phyloP scores from a whole-genome alignment of 2,888 invertebrate genomes.

The Pandemis cinnamomeana region DNA sequence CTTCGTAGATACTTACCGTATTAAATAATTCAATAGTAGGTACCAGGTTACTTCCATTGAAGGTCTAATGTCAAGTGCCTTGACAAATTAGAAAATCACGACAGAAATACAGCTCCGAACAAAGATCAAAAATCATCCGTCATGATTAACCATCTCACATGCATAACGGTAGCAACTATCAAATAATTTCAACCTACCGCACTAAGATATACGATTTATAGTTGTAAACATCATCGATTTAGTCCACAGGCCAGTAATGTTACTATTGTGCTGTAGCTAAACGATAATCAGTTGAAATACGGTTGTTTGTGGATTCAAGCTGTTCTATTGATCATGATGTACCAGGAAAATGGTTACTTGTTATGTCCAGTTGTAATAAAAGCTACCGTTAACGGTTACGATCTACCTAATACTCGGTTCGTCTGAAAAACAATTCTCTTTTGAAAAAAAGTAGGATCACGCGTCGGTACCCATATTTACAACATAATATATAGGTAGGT shows the following conservation, averaged over 20 bases:
- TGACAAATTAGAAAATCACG: constrained; percentile 7
- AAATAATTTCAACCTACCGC: constrained; percentile 14
- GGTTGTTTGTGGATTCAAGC: constrained; percentile 25
- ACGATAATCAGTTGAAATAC: constrained; percentile 42
- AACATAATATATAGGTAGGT: not conserved
- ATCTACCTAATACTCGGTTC: no score
- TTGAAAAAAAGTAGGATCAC: no score
- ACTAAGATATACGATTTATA: constrained; percentile 12
- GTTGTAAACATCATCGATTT: constrained; percentile 14
- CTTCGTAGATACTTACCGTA: no score
- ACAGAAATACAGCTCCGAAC: constrained; percentile 48
- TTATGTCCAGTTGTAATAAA: constrained; percentile 17
- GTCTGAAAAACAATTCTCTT: no score
- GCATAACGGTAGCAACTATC: constrained; percentile 56
- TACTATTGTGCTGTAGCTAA: constrained; percentile 44
- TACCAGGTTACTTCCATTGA: not conserved
- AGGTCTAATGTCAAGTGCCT: not conserved
- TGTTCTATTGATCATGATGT: constrained; percentile 30
- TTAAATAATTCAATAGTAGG: no score
- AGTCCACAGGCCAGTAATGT: constrained; percentile 18
- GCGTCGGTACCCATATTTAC: not conserved
- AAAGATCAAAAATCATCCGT: constrained; percentile 57
- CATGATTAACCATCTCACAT: constrained; percentile 63
- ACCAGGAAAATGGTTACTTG: constrained; percentile 29
- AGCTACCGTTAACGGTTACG: not conserved